These are phyloP conservation scores for Ridgeia piscesae DNA, from an alignment of 1,140 invertebrate species.

Conservation along the genomic window DNA sequence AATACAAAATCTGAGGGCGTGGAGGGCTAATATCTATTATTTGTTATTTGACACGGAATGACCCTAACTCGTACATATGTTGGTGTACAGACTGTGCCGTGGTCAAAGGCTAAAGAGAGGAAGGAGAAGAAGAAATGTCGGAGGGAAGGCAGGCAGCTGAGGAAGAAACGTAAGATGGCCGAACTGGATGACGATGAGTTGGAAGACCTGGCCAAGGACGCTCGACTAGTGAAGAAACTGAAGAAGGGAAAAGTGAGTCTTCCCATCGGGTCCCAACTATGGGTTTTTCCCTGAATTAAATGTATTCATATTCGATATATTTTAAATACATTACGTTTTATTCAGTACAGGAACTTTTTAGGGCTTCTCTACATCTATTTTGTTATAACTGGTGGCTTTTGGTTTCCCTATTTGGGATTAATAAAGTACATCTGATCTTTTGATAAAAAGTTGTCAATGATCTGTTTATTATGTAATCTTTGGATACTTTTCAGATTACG, in stretches of 20 bases:
- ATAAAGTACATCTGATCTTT: no score
- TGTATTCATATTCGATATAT: background rate
- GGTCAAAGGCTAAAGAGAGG: slow-evolving; percentile 78
- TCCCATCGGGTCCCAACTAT: background rate
- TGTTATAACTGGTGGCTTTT: no score
- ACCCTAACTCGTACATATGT: background rate
- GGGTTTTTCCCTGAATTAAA: no score
- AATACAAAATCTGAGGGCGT: no score
- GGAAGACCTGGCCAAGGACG: slow-evolving; percentile 80
- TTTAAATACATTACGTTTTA: background rate
- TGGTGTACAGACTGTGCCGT: slow-evolving; percentile 63
- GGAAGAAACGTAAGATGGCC: slow-evolving; percentile 28
- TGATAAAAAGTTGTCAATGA: no score
- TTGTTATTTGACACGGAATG: no score
- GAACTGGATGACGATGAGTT: slow-evolving; percentile 73
- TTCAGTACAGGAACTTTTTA: no score
- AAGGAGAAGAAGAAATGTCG: slow-evolving; percentile 70
- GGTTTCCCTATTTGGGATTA: no score
- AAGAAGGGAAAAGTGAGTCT: slow-evolving; percentile 76
- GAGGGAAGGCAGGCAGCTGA: slow-evolving; percentile 57
- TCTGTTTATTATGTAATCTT: background rate
- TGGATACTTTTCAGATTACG: slow-evolving; percentile 37
- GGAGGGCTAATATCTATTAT: no score
- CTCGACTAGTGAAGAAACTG: slow-evolving; percentile 81
- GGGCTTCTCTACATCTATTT: no score